phyloP scores from a whole-genome alignment of 2,888 invertebrate genomes.

The Scaptomyza flava region DNA sequence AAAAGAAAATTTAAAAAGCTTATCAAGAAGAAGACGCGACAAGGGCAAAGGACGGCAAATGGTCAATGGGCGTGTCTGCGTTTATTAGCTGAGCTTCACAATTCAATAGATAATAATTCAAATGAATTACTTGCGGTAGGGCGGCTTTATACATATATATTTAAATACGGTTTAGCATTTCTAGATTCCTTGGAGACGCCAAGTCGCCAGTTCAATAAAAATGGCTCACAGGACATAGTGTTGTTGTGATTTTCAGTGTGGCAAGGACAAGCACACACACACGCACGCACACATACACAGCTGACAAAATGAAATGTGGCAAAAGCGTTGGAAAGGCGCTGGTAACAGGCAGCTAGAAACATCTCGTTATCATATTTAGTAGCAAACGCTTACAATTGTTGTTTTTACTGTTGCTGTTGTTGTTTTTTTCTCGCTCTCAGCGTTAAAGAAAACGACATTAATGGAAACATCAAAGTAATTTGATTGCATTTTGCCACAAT shows the following conservation, averaged over 20 bases:
- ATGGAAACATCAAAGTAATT: slow-evolving; percentile 80
- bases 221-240: slow-evolving; percentile 52
- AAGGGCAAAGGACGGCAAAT: background rate
- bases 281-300: background rate
- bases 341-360: slow-evolving; percentile 41
- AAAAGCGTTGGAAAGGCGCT: slow-evolving; percentile 17
- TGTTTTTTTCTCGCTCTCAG: slow-evolving; percentile 36
- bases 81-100: slow-evolving; percentile 12
- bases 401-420: slow-evolving; percentile 3
- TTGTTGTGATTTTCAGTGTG: slow-evolving; percentile 54
- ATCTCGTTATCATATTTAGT: slow-evolving; percentile 52
- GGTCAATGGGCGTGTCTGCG: slow-evolving; percentile 14
- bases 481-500: slow-evolving; percentile 77
- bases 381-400: slow-evolving; percentile 28
- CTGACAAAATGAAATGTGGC: slow-evolving; percentile 39
- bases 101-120: slow-evolving; percentile 71
- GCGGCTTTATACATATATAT: background rate
- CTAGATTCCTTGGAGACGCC: slow-evolving; percentile 40
- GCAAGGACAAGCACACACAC: slow-evolving; percentile 18
- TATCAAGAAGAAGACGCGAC: background rate
- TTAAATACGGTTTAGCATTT: slow-evolving; percentile 37
- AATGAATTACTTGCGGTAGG: slow-evolving; percentile 62
- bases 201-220: slow-evolving; percentile 39
- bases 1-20: slow-evolving; percentile 12
- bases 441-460: slow-evolving; percentile 78